Base-by-base conservation (phyloP, 2,888 invertebrate genomes). In the Hylaea fasciaria region DNA sequence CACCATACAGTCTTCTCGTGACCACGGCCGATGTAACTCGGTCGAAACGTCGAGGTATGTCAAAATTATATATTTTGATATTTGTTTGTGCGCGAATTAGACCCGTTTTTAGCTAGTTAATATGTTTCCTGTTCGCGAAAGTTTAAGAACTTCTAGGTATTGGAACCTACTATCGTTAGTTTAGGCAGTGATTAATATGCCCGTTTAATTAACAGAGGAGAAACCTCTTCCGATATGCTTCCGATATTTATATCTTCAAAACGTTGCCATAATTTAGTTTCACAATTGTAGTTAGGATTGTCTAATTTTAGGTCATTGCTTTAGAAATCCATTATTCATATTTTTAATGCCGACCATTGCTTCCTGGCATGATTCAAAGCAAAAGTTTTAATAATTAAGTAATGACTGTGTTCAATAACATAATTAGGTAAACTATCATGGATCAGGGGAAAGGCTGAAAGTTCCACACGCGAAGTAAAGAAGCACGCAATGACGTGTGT, bases 251-350 rank as follows among this genome's bases (percentile, higher is more conserved):
- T 48, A 4, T 28, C 28, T n/a, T 44, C 17, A 17, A 44, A 52
- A 51, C 10, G 12, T 0, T 29, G 41, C 43, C 41, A 29, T 14
- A 0, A n/a, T n/a, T n/a, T n/a, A n/a, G n/a, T n/a, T n/a, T n/a
- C n/a, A n/a, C n/a, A n/a, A 50, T 14, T 29, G 28, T 0, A 39
- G 43, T 29, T 3, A 9, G 10, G 9, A 22, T 22, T 22, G 9
- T 32, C n/a, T 11, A 50, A 14, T 7, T 29, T 49, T 46, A 10
- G 54, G 53, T 54, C 46, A 59, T 41, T 59, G 62, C 40, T 32
- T 35, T 59, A 63, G 67, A 68, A 68, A 65, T 61, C 61, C 29
- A 12, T 39, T 17, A 41, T 58, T 11, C 32, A 45, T 28, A 50
- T 40, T 37, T 49, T 13, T 11, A 46, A 8, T 28, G 2, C 28